Base-by-base conservation (phyloP, 2,888 invertebrate genomes). In the Euzophera pinguis region DNA sequence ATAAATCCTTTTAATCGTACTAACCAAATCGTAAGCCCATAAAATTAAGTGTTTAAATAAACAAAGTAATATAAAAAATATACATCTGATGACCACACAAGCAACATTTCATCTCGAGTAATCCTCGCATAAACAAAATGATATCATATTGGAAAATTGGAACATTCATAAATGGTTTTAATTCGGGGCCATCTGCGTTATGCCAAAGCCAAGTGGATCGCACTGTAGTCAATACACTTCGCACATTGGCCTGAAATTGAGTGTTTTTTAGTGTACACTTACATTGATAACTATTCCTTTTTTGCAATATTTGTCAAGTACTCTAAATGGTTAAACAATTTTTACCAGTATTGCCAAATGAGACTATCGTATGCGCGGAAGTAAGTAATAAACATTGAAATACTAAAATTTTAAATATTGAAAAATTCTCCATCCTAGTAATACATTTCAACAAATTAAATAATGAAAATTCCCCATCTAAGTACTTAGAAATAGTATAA, bases 241-340 rank as follows among this genome's bases (percentile, higher is more conserved):
- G 79, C 81, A 82, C 78, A 82, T 82, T 81, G 74, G 75, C 69
- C 67, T 69, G 66, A 55, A 63, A 69, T 75, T 67, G 73, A 79
- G 74, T 76, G 73, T 69, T 71, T 76, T 78, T 80, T 77, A 72
- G 70, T 13, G 16, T 61, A 67, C 51, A 58, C 67, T 71, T 74
- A 75, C 78, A 47, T 49, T 49, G 54, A 54, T 43, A 37, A 32
- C 9, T 47, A 32, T 38, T 39, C 17, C 17, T 13, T 32, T 29
- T 32, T 45, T 45, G 45, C 45, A 32, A 12, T 17, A n/a, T 39
- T 14, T 39, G 16, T 41, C n/a, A n/a, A n/a, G n/a, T n/a, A n/a
- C n/a, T n/a, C n/a, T n/a, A n/a, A n/a, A n/a, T n/a, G n/a, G n/a
- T n/a, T n/a, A n/a, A n/a, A n/a, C n/a, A n/a, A n/a, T n/a, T n/a